These are phyloP conservation scores for Sphaerophoria rueppellii DNA, from an alignment of 2,888 invertebrate species.

Conservation along the genomic window DNA sequence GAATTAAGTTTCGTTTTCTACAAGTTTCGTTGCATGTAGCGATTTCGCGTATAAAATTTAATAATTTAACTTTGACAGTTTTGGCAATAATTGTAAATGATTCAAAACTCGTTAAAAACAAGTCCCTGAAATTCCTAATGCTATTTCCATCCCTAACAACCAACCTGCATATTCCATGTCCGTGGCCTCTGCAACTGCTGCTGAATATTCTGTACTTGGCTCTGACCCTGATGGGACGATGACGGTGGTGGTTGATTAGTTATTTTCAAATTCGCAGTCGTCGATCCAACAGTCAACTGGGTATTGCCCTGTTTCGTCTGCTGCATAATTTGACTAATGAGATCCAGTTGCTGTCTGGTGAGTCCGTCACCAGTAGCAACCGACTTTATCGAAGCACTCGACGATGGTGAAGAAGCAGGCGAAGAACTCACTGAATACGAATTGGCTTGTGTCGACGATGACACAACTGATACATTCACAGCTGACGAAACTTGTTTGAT, in stretches of 20 bases:
- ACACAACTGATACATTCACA: slow-evolving; percentile 67
- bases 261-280: slow-evolving; percentile 61
- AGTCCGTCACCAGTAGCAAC: slow-evolving; percentile 84
- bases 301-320: slow-evolving; percentile 87
- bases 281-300: slow-evolving; percentile 81
- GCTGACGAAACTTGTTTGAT: slow-evolving; percentile 63
- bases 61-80: too few relatives aligned
- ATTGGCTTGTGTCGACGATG: slow-evolving; percentile 66
- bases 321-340: slow-evolving; percentile 90
- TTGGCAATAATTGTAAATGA: too few relatives aligned
- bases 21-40: too few relatives aligned
- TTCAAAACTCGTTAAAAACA: too few relatives aligned
- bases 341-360: slow-evolving; percentile 88
- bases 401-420: slow-evolving; percentile 78
- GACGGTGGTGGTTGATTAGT: slow-evolving; percentile 77
- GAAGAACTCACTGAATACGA: slow-evolving; percentile 75
- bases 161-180: slow-evolving; percentile 84
- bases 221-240: slow-evolving; percentile 76
- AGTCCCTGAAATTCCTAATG: background rate
- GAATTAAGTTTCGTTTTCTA: too few relatives aligned
- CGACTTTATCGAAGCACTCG: slow-evolving; percentile 79
- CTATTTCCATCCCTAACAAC: slow-evolving; percentile 64
- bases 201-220: slow-evolving; percentile 76
- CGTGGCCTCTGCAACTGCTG: slow-evolving; percentile 82
- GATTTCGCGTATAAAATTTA: too few relatives aligned